These are phyloP conservation scores for Myotis lucifugus DNA, from an alignment of 2,113 vertebrate species.

Conservation along the genomic window DNA sequence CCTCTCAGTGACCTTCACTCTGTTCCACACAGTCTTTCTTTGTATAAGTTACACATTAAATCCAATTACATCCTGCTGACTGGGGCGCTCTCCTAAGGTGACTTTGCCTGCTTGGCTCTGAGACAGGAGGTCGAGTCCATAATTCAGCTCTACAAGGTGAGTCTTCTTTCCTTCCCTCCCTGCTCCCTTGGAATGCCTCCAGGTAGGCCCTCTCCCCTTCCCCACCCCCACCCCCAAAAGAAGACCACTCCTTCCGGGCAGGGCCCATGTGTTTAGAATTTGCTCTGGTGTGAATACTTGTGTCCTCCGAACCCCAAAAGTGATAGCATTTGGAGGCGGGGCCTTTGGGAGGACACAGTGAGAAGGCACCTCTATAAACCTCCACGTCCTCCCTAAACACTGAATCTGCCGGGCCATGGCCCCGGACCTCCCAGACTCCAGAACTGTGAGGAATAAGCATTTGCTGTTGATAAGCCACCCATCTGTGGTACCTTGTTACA, in stretches of 20 bases:
- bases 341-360: background rate
- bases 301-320: background rate
- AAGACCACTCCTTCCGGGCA: background rate
- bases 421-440: background rate
- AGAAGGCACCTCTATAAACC: accelerated
- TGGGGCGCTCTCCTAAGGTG: conserved; percentile 51
- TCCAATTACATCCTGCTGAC: conserved; percentile 73
- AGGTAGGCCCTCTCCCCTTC: background rate
- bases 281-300: background rate
- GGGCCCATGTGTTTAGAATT: background rate
- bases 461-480: background rate
- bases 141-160: background rate
- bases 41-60: conserved; percentile 55
- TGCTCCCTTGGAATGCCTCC: background rate
- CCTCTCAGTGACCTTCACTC: background rate
- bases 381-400: background rate
- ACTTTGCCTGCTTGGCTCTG: conserved; percentile 52
- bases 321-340: background rate
- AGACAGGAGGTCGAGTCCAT: background rate
- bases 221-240: background rate
- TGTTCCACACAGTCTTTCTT: background rate
- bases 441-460: background rate
- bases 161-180: background rate
- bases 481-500: background rate
- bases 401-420: accelerated